Percentiles rank a stretch among this genome's conserved stretches.
Evolutionary conservation across 2,797 vertebrate species (phyloP).

Genomic region (Dermochelys coriacea): DNA sequence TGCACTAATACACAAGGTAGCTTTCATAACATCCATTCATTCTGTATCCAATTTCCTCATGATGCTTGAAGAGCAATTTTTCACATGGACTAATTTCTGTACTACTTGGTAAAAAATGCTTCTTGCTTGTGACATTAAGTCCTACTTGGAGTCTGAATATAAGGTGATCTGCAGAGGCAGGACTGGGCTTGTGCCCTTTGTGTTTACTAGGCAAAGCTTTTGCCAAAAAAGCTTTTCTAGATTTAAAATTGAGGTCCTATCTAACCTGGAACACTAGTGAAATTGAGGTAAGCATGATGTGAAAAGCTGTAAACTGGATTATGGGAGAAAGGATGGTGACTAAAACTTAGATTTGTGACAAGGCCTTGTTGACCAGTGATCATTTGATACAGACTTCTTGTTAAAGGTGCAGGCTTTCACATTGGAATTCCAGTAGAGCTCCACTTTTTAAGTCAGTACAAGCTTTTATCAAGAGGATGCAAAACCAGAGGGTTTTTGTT

Average conservation of each 20-base stretch:
- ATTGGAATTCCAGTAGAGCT: no score
- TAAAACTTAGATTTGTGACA: not conserved
- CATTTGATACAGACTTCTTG: not conserved
- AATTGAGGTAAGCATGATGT: not conserved
- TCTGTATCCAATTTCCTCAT: not conserved
- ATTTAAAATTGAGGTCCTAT: not conserved
- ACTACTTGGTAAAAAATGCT: not conserved
- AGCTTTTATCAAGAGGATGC: not conserved
- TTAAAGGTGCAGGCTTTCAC: not conserved
- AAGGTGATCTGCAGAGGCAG: no score
- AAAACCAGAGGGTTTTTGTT: no score
- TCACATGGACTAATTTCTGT: not conserved
- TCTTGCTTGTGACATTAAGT: no score
- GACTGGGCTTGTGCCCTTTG: no score
- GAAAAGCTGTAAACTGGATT: not conserved
- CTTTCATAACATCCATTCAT: not conserved
- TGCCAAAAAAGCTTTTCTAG: not conserved
- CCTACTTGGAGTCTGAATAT: no score
- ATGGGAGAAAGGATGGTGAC: not conserved
- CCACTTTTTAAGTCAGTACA: no score
- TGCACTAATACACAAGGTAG: not conserved
- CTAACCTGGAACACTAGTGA: not conserved
- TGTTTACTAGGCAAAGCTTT: no score
- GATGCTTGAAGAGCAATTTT: not conserved
- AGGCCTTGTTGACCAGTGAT: not conserved